These are phyloP conservation scores for Threskiornis aethiopicus DNA, from an alignment of 2,797 vertebrate genomes.

Conservation along the genomic window DNA sequence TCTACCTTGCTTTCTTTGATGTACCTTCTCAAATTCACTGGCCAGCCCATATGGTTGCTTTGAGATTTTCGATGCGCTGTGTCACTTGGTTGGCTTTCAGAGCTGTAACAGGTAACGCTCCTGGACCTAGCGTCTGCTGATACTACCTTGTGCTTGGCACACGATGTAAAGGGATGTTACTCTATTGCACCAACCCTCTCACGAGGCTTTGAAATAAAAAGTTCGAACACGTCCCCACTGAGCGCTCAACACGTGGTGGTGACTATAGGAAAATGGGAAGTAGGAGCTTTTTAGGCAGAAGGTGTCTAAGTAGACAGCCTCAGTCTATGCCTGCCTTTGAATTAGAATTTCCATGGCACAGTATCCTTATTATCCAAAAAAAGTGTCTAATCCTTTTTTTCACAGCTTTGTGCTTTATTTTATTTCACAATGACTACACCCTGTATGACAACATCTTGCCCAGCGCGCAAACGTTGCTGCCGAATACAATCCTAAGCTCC, in stretches of 20 bases:
- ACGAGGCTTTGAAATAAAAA: slow-evolving; percentile 62
- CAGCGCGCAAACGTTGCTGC: background rate
- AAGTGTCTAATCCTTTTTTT: background rate
- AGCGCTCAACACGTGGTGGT: slow-evolving; percentile 17
- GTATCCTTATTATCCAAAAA: background rate
- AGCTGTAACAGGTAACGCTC: slow-evolving; percentile 40
- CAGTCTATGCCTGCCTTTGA: slow-evolving; percentile 28
- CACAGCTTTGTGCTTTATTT: background rate
- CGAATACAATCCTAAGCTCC: background rate
- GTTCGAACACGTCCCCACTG: slow-evolving; percentile 50
- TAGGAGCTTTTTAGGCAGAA: slow-evolving; percentile 48
- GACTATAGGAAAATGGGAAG: slow-evolving; percentile 58
- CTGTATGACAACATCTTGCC: background rate
- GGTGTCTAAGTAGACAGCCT: slow-evolving; percentile 5
- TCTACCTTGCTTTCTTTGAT: slow-evolving; percentile 44
- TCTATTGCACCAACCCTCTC: slow-evolving; percentile 52
- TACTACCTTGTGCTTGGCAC: slow-evolving; percentile 40
- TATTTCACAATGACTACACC: background rate
- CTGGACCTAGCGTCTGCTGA: slow-evolving; percentile 36
- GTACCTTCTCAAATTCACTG: background rate
- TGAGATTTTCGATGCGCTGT: slow-evolving; percentile 30
- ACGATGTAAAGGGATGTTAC: slow-evolving; percentile 13
- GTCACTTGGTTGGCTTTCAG: slow-evolving; percentile 52
- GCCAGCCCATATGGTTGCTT: background rate
- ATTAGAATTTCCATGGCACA: background rate